Evolutionary conservation across 1,140 invertebrate species (phyloP).

Genomic region (Andricus grossulariae): DNA sequence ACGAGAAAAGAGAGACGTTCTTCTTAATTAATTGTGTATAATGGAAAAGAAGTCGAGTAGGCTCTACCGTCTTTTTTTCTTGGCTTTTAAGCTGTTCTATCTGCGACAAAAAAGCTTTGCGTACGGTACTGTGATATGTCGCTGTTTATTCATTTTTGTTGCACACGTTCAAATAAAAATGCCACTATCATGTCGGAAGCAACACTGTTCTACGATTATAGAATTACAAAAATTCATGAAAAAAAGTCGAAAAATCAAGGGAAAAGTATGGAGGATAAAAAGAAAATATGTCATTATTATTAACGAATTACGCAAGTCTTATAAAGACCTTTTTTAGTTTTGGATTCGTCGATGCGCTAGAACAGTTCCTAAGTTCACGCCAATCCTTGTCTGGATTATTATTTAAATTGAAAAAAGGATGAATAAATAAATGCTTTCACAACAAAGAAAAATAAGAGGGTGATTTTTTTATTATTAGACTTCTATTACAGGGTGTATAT

Average conservation of each 20-base stretch:
- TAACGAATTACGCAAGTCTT: slow-evolving; percentile 29
- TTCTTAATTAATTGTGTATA: slow-evolving; percentile 40
- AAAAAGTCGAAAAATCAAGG: background rate
- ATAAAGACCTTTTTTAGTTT: slow-evolving; percentile 33
- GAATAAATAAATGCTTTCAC: slow-evolving; percentile 30
- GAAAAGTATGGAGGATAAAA: slow-evolving; percentile 27
- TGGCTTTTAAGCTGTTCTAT: slow-evolving; percentile 57
- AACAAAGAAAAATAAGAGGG: slow-evolving; percentile 5
- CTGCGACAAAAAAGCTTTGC: slow-evolving; percentile 69
- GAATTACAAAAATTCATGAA: slow-evolving; percentile 44
- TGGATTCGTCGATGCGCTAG: slow-evolving; percentile 38
- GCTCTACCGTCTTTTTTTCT: slow-evolving; percentile 46
- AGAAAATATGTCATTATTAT: slow-evolving; percentile 9
- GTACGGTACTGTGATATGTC: slow-evolving; percentile 70
- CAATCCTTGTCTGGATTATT: background rate
- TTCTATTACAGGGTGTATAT: too few species aligned
- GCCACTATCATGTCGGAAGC: slow-evolving; percentile 52
- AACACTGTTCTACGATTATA: slow-evolving; percentile 40
- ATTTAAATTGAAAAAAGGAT: slow-evolving; percentile 25
- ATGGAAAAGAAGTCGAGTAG: slow-evolving; percentile 30
- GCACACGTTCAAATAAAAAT: slow-evolving; percentile 54
- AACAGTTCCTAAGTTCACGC: slow-evolving; percentile 48
- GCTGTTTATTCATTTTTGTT: slow-evolving; percentile 64
- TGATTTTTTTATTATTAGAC: background rate
- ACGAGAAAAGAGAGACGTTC: slow-evolving; percentile 33